Evolutionary conservation across 2,797 vertebrate species (phyloP).

Genomic region (Chiroxiphia lanceolata): DNA sequence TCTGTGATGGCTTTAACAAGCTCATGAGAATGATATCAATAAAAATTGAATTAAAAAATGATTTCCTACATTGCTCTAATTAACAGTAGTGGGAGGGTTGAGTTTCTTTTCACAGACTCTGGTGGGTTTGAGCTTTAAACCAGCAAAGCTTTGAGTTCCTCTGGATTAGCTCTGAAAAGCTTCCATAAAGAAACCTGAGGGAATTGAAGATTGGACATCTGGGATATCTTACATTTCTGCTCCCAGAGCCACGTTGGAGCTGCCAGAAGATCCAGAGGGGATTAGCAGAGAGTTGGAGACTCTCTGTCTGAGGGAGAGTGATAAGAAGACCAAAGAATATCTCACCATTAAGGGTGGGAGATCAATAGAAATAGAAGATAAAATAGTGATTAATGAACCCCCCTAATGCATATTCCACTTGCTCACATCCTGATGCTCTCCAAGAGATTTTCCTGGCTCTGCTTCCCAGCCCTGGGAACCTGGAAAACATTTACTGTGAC

Average conservation of each 20-base stretch:
- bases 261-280: not conserved
- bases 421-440: not conserved
- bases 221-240: not conserved
- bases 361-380: not conserved
- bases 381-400: not conserved
- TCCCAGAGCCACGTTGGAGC: not conserved
- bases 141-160: not conserved
- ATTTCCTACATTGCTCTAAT: not conserved
- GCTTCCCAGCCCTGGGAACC: accelerated
- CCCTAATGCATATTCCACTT: not conserved
- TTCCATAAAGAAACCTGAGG: not conserved
- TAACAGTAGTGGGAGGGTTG: not conserved
- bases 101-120: not conserved
- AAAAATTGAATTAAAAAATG: too few relatives aligned
- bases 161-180: too few relatives aligned
- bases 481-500: not conserved
- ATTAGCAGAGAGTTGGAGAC: not conserved
- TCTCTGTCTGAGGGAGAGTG: not conserved
- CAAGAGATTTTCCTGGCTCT: not conserved
- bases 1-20: not conserved
- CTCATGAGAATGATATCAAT: not conserved
- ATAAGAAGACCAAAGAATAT: not conserved
- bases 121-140: not conserved
- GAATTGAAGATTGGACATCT: not conserved
- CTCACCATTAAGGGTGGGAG: not conserved